Evolutionary conservation across 2,888 invertebrate genomes (phyloP).

Genomic region (Sesia bembeciformis): DNA sequence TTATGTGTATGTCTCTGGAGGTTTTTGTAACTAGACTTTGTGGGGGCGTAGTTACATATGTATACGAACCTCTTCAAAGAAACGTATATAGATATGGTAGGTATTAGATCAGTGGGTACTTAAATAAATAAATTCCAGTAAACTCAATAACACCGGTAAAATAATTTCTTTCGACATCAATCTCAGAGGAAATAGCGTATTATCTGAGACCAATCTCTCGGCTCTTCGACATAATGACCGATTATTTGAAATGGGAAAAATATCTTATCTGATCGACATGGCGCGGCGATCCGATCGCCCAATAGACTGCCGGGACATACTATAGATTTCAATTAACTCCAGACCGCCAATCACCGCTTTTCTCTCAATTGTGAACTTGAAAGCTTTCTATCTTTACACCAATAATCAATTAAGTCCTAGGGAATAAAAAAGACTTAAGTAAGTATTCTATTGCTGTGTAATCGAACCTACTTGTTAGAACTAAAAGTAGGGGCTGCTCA

Average conservation of each 20-base stretch:
- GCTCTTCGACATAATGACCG: constrained; percentile 41
- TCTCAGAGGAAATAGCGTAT: constrained; percentile 28
- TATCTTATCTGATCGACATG: constrained; percentile 29
- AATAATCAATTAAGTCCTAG: neutral
- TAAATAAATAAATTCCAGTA: too few relatives aligned
- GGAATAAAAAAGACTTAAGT: neutral
- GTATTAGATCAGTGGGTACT: too few relatives aligned
- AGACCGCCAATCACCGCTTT: constrained; percentile 11
- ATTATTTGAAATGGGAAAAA: constrained; percentile 50
- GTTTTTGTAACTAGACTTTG: too few relatives aligned
- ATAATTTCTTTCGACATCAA: constrained; percentile 9
- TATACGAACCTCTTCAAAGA: too few relatives aligned
- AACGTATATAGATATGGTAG: too few relatives aligned
- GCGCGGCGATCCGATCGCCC: constrained; percentile 9
- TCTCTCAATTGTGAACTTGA: neutral
- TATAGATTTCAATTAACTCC: constrained; percentile 24
- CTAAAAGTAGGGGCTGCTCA: too few relatives aligned
- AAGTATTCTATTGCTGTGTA: too few relatives aligned
- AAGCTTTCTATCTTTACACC: neutral
- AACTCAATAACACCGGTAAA: neutral
- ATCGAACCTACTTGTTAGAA: too few relatives aligned
- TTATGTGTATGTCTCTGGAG: too few relatives aligned
- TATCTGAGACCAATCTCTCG: constrained; percentile 32
- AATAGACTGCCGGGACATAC: constrained; percentile 7
- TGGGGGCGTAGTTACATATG: too few relatives aligned